Evolutionary conservation across 1,140 invertebrate genomes (phyloP).

Genomic region (Microplitis mediator): DNA sequence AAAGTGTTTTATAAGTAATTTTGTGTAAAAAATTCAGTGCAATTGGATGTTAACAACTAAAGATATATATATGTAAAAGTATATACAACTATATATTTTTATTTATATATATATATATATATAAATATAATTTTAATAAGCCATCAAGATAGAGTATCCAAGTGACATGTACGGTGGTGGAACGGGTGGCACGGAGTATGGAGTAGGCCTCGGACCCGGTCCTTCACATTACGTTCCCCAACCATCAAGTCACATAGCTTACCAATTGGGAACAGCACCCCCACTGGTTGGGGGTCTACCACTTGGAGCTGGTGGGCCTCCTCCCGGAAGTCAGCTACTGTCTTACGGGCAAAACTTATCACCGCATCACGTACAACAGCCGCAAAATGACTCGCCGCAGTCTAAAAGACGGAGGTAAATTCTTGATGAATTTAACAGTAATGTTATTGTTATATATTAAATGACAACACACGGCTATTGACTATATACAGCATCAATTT

Average conservation of each 20-base stretch:
- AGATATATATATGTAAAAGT: not conserved
- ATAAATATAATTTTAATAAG: not conserved
- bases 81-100: not conserved
- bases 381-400: conserved; percentile 58
- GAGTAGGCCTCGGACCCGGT: conserved; percentile 52
- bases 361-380: conserved; percentile 56
- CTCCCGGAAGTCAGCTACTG: conserved; percentile 53
- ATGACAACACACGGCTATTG: too few species aligned
- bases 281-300: conserved; percentile 40
- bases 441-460: too few species aligned
- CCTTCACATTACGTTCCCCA: conserved; percentile 64
- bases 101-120: not conserved
- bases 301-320: conserved; percentile 23
- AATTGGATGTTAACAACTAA: too few species aligned
- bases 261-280: conserved; percentile 54
- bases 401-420: conserved; percentile 63
- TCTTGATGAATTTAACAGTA: too few species aligned
- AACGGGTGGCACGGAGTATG: conserved; percentile 52
- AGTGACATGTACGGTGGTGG: conserved; percentile 63
- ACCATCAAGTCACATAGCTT: conserved; percentile 53
- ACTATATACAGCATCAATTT: too few species aligned
- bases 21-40: too few species aligned
- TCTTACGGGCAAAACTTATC: conserved; percentile 52
- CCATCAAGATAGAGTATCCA: conserved; percentile 59
- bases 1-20: too few species aligned